Evolutionary conservation across 1,140 invertebrate species (phyloP), one percentile per base, ranked within the genome.

Genomic region (Eciton burchellii): DNA sequence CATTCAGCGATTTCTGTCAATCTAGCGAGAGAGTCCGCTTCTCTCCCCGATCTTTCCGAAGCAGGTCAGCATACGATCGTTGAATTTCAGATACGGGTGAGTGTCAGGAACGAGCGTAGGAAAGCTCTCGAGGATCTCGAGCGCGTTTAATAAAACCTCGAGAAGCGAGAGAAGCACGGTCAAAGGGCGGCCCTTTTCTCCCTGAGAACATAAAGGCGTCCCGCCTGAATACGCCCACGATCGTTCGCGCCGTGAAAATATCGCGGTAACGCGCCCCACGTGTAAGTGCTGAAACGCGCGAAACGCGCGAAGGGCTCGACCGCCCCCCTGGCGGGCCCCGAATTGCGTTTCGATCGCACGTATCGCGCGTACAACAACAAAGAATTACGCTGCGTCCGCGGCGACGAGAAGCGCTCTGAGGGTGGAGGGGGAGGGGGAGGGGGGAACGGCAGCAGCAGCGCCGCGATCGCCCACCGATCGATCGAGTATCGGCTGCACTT

Each of bases 181-280:
- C 56, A 3, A 16, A 6, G 29, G 43, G 12, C 9, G 16, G 16
- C n/a, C 29, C 47, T 19, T 43, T 19, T 76, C 59, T 59, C 59
- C 21, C 19, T 12, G 59, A 26, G 29, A 76, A 76, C 59, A 24
- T 76, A 76, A 76, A 76, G n/a, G n/a, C 59, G 59, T 76, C 29
- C 9, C 45, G 59, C 59, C 35, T 49, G 72, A n/a, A 76, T 35
- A 12, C 43, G 26, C 43, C 52, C 43, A 76, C 43, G 24, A 41
- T 12, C 43, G n/a, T 76, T 65, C 26, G 14, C 59, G 59, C 65
- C 29, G 43, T 49, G 59, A 76, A 76, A 63, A 76, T 52, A 65
- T 19, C 70, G 52, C 35, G 29, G 52, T 57, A 72, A 57, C 52
- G n/a, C 19, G 6, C 54, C 54, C n/a, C 19, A 56, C 19, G 72